Base-by-base conservation (phyloP, 2,888 invertebrate species). In the Biston stratarius region DNA sequence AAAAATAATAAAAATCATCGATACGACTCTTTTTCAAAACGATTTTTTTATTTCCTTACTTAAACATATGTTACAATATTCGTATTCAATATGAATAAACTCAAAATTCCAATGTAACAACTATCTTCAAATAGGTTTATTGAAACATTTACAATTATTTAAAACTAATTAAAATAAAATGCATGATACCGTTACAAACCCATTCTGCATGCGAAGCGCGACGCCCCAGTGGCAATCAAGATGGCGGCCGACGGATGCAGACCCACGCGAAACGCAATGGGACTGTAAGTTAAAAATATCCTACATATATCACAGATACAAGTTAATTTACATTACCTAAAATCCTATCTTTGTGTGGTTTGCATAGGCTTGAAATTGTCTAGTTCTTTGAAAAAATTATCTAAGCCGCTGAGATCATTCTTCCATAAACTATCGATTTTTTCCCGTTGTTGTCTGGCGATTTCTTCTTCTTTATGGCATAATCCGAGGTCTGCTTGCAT, bases 301-400 rank as follows among this genome's bases (percentile, higher is more conserved):
- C 93, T 92, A 91, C 92, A 87, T 92, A 90, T 92, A 92, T 92
- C 92, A 93, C 92, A 93, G 92, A 86, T 89, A 83, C 88, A 89
- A 85, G 86, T 80, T 79, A 83, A 75, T 79, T 82, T 86, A 90
- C 87, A 77, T 88, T 89, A 88, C 87, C 89, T 92, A 90, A 75
- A 55, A 63, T 80, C 78, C 77, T 72, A 69, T 81, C 84, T 85
- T 74, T 78, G 84, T 74, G 83, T 78, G 76, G 86, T 70, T 73
- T 64, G 71, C 61, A 73, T 51, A 74, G 94, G 94, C 79, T 95
- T 96, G 74, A 96, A 94, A 84, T 91, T 92, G 81, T 95, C 95
- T 82, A 96, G 87, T 86, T 96, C 94, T 76, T 92, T 94, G 94
- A 96, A 96, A 88, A 96, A 96, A 81, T 90, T 93, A 89, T 96